These are phyloP conservation scores for Symphodus melops DNA, from an alignment of 2,113 vertebrate species.

Conservation along the genomic window DNA sequence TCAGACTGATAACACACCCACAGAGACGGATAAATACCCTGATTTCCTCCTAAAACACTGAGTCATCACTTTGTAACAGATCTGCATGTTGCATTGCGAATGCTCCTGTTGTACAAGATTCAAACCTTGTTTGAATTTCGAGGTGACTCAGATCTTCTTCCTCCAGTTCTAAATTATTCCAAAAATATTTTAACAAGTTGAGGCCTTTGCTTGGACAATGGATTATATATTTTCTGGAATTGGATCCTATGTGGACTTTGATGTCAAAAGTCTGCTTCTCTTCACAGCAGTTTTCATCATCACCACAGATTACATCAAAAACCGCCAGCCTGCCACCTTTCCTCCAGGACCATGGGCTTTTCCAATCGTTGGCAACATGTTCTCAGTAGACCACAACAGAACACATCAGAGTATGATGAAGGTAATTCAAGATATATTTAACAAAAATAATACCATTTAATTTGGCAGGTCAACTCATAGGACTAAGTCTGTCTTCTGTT, in stretches of 20 bases:
- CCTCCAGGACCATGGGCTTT: slow-evolving; percentile 64
- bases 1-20: too few species aligned
- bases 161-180: too few species aligned
- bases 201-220: slow-evolving; percentile 26
- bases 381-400: slow-evolving; percentile 41
- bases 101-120: too few species aligned
- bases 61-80: too few species aligned
- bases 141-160: too few species aligned
- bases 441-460: not conserved
- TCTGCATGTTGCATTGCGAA: too few species aligned
- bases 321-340: slow-evolving; percentile 24
- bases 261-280: slow-evolving; percentile 76
- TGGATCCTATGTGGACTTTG: slow-evolving; percentile 25
- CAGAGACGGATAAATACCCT: too few species aligned
- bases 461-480: not conserved
- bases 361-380: slow-evolving; percentile 66
- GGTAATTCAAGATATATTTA: slow-evolving; percentile 19
- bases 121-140: too few species aligned
- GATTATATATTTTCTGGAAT: slow-evolving; percentile 17
- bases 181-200: too few species aligned
- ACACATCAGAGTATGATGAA: slow-evolving; percentile 43
- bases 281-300: slow-evolving; percentile 68
- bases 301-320: slow-evolving; percentile 55
- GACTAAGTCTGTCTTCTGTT: not conserved
- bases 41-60: too few species aligned